Evolutionary conservation across 2,888 invertebrate species (phyloP), one percentile per base, ranked within the genome.

Genomic region (Pristionchus exspectatus): DNA sequence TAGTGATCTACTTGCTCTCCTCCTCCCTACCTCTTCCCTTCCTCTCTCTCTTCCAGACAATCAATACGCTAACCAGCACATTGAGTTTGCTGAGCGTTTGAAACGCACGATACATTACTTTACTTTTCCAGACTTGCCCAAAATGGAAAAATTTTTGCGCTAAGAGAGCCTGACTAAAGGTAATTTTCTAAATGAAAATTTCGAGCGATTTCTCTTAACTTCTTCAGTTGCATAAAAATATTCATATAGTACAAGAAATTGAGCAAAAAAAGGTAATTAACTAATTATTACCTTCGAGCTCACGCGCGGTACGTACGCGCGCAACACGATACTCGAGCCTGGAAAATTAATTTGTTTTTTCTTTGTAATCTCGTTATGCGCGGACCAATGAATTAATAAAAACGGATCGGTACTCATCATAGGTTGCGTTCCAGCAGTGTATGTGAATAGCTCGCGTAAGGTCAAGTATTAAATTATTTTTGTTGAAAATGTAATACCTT

Each of bases 281-380:
- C 10, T 24, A 27, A n/a, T 72, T 72, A 24, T 1, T 54, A 30
- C 38, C 84, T 24, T 30, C 18, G 84, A 27, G 84, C 59, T 59
- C 33, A 59, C 84, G 63, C 56, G 84, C 12, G 84, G 84, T 0
- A 85, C 24, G 84, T 50, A 59, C 21, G 59, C 21, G 18, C 59
- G 59, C 7, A 85, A 0, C 33, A 85, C 84, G 33, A 85, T 59
- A 10, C 33, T 4, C 30, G 84, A 85, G 21, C 84, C 84, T 85
- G 63, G 2, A 59, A 4, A 81, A 5, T 30, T 33, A 33, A 38
- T 14, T 18, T 18, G 5, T 74, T 24, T 5, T 24, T 10, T n/a
- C 50, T 83, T 2, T 24, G 18, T 7, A 16, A 38, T 27, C 83
- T n/a, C 16, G 18, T n/a, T 50, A 24, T 27, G 54, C 14, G 24